Evolutionary conservation across 2,113 vertebrate genomes (phyloP).

Genomic region (Pyrgilauda ruficollis): DNA sequence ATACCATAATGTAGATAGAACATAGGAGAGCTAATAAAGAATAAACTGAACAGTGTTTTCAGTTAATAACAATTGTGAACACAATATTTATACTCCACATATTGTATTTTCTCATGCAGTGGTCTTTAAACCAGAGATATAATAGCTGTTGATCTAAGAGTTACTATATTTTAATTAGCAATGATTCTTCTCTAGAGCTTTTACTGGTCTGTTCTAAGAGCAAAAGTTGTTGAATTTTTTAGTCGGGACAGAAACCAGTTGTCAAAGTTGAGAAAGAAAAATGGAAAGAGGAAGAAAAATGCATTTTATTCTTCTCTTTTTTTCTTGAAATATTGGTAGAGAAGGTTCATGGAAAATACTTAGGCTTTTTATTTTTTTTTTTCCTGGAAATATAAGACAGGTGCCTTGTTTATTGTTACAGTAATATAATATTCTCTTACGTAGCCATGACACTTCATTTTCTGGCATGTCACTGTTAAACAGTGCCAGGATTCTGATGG

Average conservation of each 20-base stretch:
- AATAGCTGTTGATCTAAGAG: background rate
- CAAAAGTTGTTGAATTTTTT: background rate
- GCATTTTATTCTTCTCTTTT: background rate
- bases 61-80: background rate
- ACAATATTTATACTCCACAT: background rate
- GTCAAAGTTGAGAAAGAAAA: background rate
- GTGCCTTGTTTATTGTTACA: background rate
- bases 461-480: background rate
- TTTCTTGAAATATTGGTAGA: background rate
- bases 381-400: background rate
- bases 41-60: background rate
- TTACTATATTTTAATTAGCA: background rate
- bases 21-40: background rate
- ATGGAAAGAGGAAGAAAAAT: background rate
- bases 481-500: background rate
- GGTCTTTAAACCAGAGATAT: background rate
- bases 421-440: background rate
- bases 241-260: background rate
- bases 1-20: background rate
- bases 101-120: background rate
- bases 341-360: background rate
- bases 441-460: background rate
- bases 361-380: background rate
- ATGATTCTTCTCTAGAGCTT: background rate
- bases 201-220: background rate